Base-by-base conservation (phyloP, 2,797 vertebrate genomes). In the Eulemur rubriventer region DNA sequence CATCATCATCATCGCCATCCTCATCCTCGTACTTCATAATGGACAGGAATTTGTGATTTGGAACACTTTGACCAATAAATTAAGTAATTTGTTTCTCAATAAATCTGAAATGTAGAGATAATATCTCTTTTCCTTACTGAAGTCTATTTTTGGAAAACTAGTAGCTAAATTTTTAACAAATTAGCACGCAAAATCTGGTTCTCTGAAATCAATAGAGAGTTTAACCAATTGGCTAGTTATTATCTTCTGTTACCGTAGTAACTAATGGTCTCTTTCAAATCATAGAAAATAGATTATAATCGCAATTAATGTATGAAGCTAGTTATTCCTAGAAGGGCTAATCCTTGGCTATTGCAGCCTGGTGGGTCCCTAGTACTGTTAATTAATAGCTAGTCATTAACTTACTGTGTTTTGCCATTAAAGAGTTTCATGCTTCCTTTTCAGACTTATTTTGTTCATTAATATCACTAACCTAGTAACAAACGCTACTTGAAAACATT, bases 361-460 rank as follows among this genome's bases (percentile, higher is more conserved):
- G 83, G 79, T 91, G 89, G 43, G 43, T 95, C n/a, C 70, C 50
- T 80, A 72, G 38, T 50, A 41, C 55, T 95, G 30, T 80, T 97
- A 96, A 97, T 95, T 97, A 95, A 96, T 94, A 94, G 33, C 38
- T 81, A 83, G 70, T 90, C 55, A 93, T 80, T 97, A 97, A 92
- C 35, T 57, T 17, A 83, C 14, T 65, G 65, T 30, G 63, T 20
- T 95, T 94, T 50, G 57, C 46, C 26, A 82, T 26, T 50, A 79
- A 76, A n/a, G 75, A 80, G 38, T 83, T 93, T 83, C 55, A 28
- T 33, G 17, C 6, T 78, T 83, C 65, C 87, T 83, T 59, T 81
- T n/a, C 38, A 78, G 35, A 79, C 24, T 55, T 79, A 33, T 79
- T 91, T 83, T 96, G 38, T 72, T 59, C 52, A 92, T 52, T 96